phyloP scores from a whole-genome alignment of 2,113 vertebrate genomes.

The Pomatostomus ruficeps region DNA sequence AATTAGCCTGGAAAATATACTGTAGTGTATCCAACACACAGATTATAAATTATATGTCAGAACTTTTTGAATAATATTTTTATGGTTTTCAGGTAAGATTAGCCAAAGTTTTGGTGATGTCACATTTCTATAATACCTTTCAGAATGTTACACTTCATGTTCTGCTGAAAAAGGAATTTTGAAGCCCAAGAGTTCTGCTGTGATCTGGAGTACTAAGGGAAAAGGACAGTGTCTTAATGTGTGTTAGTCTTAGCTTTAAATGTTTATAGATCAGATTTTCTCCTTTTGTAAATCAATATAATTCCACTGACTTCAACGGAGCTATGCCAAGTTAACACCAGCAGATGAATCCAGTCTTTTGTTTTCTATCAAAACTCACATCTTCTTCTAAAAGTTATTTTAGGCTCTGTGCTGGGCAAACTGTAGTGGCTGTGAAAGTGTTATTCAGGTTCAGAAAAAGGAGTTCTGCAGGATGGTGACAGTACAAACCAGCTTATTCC shows the following conservation, averaged over 20 bases:
- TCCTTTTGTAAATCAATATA: background rate
- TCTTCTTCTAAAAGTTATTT: background rate
- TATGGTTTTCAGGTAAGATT: background rate
- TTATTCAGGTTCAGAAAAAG: background rate
- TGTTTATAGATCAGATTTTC: background rate
- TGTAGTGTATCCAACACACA: background rate
- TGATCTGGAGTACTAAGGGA: background rate
- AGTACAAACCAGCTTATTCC: background rate
- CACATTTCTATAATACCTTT: background rate
- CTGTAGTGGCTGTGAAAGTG: background rate
- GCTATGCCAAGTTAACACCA: background rate
- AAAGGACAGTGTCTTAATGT: background rate
- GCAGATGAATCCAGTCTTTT: background rate
- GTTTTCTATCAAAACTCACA: background rate
- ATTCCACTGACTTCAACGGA: background rate
- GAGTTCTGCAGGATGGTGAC: background rate
- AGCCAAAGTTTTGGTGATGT: background rate
- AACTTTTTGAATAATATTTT: background rate
- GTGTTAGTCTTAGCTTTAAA: background rate
- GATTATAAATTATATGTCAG: background rate
- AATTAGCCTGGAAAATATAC: slow-evolving; percentile 13
- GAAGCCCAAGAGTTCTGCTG: background rate
- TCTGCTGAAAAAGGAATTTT: background rate
- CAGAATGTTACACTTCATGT: background rate
- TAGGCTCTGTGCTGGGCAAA: background rate